These are phyloP conservation scores for Leptopilina clavipes DNA, from an alignment of 1,140 invertebrate species.

Conservation along the genomic window DNA sequence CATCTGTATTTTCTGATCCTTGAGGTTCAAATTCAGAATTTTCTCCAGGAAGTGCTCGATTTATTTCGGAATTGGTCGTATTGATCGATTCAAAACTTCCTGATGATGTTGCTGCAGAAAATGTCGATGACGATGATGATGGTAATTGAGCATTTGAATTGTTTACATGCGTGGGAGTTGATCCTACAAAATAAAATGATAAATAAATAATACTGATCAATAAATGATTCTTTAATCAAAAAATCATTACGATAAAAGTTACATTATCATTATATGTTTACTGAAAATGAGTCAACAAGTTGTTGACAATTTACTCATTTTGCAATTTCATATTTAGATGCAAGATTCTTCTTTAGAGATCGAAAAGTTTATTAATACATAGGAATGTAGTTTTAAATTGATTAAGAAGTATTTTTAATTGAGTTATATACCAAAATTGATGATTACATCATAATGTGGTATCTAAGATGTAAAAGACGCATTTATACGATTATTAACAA, in stretches of 20 bases:
- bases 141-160: neutral
- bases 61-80: neutral
- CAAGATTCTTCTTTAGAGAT: no score
- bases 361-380: no score
- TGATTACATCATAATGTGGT: neutral
- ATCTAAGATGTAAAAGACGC: neutral
- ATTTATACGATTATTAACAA: neutral
- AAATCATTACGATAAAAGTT: no score
- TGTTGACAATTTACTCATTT: no score
- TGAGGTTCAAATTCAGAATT: neutral
- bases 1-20: neutral
- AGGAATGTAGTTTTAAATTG: no score
- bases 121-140: neutral
- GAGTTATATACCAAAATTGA: neutral
- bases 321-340: no score
- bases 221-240: no score
- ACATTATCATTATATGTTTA: no score
- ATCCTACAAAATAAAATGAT: neutral
- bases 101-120: no score
- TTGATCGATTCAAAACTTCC: neutral
- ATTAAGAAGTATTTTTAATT: no score
- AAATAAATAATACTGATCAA: neutral
- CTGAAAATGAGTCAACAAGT: no score
- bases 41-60: constrained; percentile 6
- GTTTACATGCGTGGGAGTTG: neutral